Conservation (phyloP, 2,113 vertebrate genomes). For the Crotalus helleri region DNA sequence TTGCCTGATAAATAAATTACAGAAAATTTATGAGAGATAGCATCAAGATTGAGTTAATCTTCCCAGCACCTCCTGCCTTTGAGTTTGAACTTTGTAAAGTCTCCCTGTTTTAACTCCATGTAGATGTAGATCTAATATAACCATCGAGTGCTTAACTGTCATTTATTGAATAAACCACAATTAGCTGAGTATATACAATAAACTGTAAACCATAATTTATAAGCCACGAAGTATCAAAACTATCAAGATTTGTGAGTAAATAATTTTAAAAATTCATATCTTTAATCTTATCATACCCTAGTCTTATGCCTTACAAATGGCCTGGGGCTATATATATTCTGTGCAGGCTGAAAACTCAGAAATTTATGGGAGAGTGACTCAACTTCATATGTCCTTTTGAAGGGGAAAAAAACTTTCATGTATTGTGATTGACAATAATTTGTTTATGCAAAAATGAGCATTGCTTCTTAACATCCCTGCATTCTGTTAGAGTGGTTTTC, state of each 20-base stretch:
- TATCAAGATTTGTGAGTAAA: not conserved
- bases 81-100: conserved; percentile 16
- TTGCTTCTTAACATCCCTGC: not conserved
- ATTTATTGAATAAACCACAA: not conserved
- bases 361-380: not conserved
- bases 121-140: not conserved
- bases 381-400: not conserved
- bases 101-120: not conserved
- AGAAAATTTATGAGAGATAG: not conserved
- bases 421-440: not conserved
- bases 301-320: not conserved
- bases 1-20: not conserved
- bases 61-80: not conserved
- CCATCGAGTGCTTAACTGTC: not conserved
- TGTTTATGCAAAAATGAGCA: not conserved
- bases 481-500: not conserved
- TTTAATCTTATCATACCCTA: not conserved
- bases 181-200: not conserved
- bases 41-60: not conserved
- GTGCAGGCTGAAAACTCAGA: not conserved
- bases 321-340: not conserved
- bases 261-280: not conserved
- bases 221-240: not conserved
- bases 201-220: not conserved
- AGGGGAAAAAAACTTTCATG: not conserved